phyloP scores from a whole-genome alignment of 2,888 invertebrate genomes.

The Spicauda simplicius region DNA sequence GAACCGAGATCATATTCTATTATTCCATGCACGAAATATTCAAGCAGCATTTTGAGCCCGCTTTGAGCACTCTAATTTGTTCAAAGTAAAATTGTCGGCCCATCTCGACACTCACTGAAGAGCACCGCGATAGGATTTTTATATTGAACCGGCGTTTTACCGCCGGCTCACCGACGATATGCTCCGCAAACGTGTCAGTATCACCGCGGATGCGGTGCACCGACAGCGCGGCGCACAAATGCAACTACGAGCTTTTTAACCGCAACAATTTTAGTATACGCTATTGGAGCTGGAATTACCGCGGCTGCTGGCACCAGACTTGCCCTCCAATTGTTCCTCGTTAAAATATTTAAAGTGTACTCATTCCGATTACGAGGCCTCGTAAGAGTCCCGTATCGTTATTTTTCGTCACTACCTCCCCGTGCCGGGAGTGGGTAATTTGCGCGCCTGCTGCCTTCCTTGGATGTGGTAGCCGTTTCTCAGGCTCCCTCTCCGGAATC shows the following conservation, averaged over 20 bases:
- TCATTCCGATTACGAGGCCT: slow-evolving; percentile 85
- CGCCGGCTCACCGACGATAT: slow-evolving; percentile 58
- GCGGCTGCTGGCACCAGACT: slow-evolving; percentile 89
- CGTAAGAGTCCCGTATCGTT: slow-evolving; percentile 86
- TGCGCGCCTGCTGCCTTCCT: slow-evolving; percentile 89
- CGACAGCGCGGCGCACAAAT: slow-evolving; percentile 76
- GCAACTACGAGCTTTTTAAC: slow-evolving; percentile 87
- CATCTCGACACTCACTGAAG: slow-evolving; percentile 55
- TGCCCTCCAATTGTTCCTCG: slow-evolving; percentile 87
- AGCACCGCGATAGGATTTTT: slow-evolving; percentile 54
- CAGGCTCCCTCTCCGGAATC: no score
- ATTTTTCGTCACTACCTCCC: slow-evolving; percentile 87
- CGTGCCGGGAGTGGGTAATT: slow-evolving; percentile 48
- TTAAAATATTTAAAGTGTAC: slow-evolving; percentile 84
- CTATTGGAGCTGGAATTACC: slow-evolving; percentile 89
- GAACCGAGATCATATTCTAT: slow-evolving; percentile 87
- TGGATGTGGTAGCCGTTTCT: slow-evolving; percentile 89
- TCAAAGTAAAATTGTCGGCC: slow-evolving; percentile 86
- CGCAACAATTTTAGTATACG: slow-evolving; percentile 90
- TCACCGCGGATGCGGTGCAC: slow-evolving; percentile 71
- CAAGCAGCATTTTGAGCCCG: slow-evolving; percentile 77
- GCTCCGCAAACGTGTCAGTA: slow-evolving; percentile 57
- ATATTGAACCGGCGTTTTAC: slow-evolving; percentile 55
- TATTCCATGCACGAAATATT: slow-evolving; percentile 86
- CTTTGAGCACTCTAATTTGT: slow-evolving; percentile 88